phyloP scores from a whole-genome alignment of 2,113 vertebrate species.

The Erpornis zantholeuca region DNA sequence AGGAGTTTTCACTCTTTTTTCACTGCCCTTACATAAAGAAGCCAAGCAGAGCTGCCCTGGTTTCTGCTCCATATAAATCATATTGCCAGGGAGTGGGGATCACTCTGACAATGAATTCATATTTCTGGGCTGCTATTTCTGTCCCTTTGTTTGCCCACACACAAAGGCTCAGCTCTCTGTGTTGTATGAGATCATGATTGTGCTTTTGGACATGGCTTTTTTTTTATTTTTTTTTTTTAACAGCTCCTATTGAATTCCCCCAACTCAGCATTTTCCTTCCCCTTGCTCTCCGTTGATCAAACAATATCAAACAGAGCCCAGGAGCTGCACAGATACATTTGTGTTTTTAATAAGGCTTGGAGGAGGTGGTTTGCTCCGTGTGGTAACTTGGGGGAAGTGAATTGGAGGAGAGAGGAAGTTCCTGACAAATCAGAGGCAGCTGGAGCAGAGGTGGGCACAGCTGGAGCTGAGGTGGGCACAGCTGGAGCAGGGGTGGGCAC shows the following conservation, averaged over 20 bases:
- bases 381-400: not conserved
- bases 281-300: not conserved
- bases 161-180: conserved; percentile 9
- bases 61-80: conserved; percentile 38
- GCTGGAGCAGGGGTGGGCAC: not conserved
- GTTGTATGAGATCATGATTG: conserved; percentile 30
- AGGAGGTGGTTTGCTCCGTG: not conserved
- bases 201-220: not conserved
- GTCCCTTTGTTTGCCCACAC: conserved; percentile 39
- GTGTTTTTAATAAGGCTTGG: not conserved
- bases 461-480: not conserved
- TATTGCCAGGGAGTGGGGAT: not conserved
- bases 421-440: not conserved
- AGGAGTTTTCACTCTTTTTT: not conserved
- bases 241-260: not conserved
- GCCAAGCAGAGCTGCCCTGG: not conserved
- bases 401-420: not conserved
- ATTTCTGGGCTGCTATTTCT: conserved; percentile 42
- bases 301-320: not conserved
- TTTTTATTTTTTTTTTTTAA: not conserved
- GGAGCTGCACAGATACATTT: not conserved
- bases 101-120: not conserved
- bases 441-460: not conserved
- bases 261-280: conserved; percentile 24
- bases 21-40: not conserved